Conservation (phyloP, 2,113 vertebrate genomes). For the Elachura formosa region DNA sequence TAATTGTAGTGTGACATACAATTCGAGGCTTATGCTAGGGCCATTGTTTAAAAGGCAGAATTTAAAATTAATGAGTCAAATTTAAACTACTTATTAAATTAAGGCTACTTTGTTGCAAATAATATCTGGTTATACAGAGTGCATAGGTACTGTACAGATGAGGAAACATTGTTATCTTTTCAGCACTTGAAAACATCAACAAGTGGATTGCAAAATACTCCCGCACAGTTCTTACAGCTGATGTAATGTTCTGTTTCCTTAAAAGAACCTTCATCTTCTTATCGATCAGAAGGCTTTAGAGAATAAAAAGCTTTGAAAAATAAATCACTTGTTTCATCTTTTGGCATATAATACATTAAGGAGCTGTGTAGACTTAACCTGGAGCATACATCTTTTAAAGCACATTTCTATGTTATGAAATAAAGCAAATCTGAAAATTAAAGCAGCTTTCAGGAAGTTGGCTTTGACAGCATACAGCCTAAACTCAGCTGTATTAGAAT, state of each 20-base stretch:
- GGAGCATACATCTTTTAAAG: not conserved
- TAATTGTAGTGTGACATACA: not conserved
- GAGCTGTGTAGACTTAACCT: not conserved
- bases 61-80: not conserved
- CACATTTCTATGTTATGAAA: not conserved
- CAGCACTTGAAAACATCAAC: not conserved
- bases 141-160: not conserved
- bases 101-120: not conserved
- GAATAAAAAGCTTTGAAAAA: not conserved
- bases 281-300: not conserved
- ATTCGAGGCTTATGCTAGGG: not conserved
- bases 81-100: not conserved
- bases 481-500: not conserved
- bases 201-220: constrained; percentile 20
- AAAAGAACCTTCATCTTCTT: not conserved
- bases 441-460: not conserved
- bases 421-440: not conserved
- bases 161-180: not conserved
- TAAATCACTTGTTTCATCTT: not conserved
- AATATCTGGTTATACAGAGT: not conserved
- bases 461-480: not conserved
- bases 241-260: not conserved
- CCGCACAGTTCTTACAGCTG: not conserved
- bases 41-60: not conserved
- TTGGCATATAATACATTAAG: not conserved